A percentile compares a stretch with the other conserved stretches of the same genome.
phyloP scores from a whole-genome alignment of 2,797 vertebrate species.

The Silurus aristotelis region DNA sequence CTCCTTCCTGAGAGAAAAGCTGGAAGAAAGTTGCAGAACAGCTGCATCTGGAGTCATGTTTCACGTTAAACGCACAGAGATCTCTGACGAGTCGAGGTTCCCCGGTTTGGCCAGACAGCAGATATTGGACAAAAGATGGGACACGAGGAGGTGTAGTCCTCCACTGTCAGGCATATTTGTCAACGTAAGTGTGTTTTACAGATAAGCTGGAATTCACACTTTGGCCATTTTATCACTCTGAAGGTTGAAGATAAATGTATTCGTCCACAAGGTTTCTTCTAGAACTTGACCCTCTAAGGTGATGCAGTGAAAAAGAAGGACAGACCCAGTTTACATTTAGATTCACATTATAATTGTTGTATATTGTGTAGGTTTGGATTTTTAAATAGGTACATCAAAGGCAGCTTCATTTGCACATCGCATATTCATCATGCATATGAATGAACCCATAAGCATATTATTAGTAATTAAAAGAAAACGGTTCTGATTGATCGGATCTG shows the following conservation, averaged over 20 bases:
- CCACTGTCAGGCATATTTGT: background rate
- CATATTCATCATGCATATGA: background rate
- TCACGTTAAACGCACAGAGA: background rate
- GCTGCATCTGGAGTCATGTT: background rate
- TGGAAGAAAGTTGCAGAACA: background rate
- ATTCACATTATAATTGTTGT: background rate
- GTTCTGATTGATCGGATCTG: background rate
- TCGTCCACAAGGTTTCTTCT: background rate
- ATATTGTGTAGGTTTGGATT: background rate
- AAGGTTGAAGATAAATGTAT: slow-evolving; percentile 21
- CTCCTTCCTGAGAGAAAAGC: background rate
- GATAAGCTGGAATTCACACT: background rate
- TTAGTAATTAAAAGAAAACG: background rate
- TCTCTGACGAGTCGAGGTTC: background rate
- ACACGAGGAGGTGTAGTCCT: background rate
- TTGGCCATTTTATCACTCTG: slow-evolving; percentile 6
- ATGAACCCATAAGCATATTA: background rate
- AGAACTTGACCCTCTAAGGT: background rate
- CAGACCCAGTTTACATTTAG: background rate
- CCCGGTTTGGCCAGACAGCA: background rate
- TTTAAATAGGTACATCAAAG: background rate
- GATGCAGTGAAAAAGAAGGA: background rate
- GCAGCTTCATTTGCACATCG: no score
- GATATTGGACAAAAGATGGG: background rate
- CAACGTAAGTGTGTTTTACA: background rate